Base-by-base conservation (phyloP, 2,888 invertebrate species). In the Philaethria dido region DNA sequence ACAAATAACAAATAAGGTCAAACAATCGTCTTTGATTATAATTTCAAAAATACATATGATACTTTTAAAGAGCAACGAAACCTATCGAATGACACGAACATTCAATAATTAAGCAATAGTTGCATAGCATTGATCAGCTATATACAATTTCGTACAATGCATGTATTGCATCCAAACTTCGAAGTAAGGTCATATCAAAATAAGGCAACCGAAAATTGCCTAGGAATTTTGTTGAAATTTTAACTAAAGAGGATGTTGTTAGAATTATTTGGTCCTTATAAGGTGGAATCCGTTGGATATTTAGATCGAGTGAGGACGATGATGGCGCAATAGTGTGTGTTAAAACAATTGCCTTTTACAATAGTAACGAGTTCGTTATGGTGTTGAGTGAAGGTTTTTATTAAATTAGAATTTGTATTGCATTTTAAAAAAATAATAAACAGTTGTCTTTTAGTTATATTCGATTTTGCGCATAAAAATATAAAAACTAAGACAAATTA, bases 41-140 rank as follows among this genome's bases (percentile, higher is more conserved):
- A 42, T 42, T 42, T 63, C 16, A 16, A 50, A 50, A 62, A 48
- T 39, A 22, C 22, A 48, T 39, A 39, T 39, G 62, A 62, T 52
- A 62, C 52, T 29, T 52, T 29, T 39, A 52, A 62, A 60, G 45
- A 65, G 55, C 25, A 57, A 62, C 64, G 45, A 67, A 63, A 67
- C 62, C 61, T 64, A 63, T 64, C 61, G 55, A 67, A 67, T 61
- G 67, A 64, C 69, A 69, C 67, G 67, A 67, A 64, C 60, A 55
- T 64, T 62, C 62, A 18, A 33, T 59, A 45, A 65, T 65, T 64
- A 61, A 55, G 69, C 64, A 69, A 69, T 8, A 48, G 55, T 69
- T 67, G 67, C 69, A 67, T 36, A 66, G 61, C 45, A 20, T 33
- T 57, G 63, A 63, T 54, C 66, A 42, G 18, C 44, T 65, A 45